These are phyloP conservation scores for Hetaerina titia DNA, from an alignment of 2,888 invertebrate genomes.

Conservation along the genomic window DNA sequence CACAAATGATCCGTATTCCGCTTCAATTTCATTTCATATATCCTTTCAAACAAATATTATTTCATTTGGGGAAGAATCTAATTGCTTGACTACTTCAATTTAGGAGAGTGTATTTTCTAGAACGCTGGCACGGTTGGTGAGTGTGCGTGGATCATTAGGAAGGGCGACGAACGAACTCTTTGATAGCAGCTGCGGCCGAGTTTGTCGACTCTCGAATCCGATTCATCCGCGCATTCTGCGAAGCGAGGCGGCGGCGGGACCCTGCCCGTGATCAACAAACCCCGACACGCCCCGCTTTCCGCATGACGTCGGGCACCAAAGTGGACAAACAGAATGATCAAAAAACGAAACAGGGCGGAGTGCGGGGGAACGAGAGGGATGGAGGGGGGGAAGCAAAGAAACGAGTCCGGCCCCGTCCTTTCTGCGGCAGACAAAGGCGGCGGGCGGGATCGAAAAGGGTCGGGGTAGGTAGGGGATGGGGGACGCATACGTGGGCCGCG, in stretches of 20 bases:
- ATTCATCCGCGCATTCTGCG: not conserved
- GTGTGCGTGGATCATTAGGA: not conserved
- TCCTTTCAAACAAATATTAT: not conserved
- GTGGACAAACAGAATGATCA: conserved; percentile 28
- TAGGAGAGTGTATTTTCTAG: not conserved
- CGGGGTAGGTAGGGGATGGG: not conserved
- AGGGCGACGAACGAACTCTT: not conserved
- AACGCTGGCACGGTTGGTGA: not conserved
- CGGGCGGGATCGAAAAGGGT: not conserved
- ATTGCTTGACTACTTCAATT: not conserved
- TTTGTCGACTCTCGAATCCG: not conserved
- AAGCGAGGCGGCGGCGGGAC: not conserved
- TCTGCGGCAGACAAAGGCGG: not conserved
- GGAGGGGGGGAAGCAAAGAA: not conserved
- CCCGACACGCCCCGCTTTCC: not conserved
- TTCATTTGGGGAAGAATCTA: not conserved
- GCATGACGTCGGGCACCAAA: not conserved
- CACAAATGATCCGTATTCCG: too few relatives aligned
- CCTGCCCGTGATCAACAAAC: not conserved
- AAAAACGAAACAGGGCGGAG: not conserved
- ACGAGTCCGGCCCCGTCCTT: not conserved
- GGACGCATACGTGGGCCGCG: too few relatives aligned
- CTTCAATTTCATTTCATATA: too few relatives aligned
- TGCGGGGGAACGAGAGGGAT: not conserved
- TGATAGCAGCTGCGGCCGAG: not conserved